A percentile compares a stretch with the other conserved stretches of the same genome.
These are phyloP conservation scores for Phenacoccus solenopsis DNA, from an alignment of 1,140 invertebrate species.

Conservation along the genomic window DNA sequence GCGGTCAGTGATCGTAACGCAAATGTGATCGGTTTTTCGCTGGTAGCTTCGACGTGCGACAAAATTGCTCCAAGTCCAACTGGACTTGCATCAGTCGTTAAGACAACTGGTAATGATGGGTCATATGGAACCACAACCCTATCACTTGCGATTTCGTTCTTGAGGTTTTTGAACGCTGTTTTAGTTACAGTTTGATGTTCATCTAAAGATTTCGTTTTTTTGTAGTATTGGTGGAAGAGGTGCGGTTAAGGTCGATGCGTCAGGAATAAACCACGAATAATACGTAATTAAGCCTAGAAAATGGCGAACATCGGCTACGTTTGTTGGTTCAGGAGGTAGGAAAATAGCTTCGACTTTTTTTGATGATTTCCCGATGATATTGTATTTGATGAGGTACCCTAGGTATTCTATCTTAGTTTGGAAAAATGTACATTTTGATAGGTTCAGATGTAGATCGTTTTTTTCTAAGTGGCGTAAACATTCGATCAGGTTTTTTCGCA, in stretches of 20 bases:
- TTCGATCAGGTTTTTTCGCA: too few species aligned
- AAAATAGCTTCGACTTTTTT: slow-evolving; percentile 23
- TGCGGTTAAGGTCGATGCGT: slow-evolving; percentile 14
- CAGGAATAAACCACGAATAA: slow-evolving; percentile 29
- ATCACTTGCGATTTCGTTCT: too few species aligned
- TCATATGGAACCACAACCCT: too few species aligned
- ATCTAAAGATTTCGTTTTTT: slow-evolving; percentile 22
- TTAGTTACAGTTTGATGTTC: slow-evolving; percentile 23
- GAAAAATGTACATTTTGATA: too few species aligned
- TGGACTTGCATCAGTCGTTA: slow-evolving; percentile 37
- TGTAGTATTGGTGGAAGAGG: slow-evolving; percentile 22
- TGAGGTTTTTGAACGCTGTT: slow-evolving; percentile 35
- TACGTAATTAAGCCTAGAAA: slow-evolving; percentile 34
- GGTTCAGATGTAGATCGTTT: too few species aligned
- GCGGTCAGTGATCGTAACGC: slow-evolving; percentile 33
- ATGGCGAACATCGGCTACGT: slow-evolving; percentile 31
- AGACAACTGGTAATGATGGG: slow-evolving; percentile 29
- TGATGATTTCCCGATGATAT: too few species aligned
- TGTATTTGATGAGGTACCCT: too few species aligned
- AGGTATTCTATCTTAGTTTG: too few species aligned
- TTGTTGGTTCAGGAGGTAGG: slow-evolving; percentile 29
- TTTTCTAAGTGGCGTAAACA: too few species aligned
- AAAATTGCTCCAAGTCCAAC: slow-evolving; percentile 38
- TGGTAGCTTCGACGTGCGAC: slow-evolving; percentile 29
- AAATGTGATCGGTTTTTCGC: too few species aligned